These are phyloP conservation scores for Osmerus eperlanus DNA, from an alignment of 2,113 vertebrate genomes.

Conservation along the genomic window DNA sequence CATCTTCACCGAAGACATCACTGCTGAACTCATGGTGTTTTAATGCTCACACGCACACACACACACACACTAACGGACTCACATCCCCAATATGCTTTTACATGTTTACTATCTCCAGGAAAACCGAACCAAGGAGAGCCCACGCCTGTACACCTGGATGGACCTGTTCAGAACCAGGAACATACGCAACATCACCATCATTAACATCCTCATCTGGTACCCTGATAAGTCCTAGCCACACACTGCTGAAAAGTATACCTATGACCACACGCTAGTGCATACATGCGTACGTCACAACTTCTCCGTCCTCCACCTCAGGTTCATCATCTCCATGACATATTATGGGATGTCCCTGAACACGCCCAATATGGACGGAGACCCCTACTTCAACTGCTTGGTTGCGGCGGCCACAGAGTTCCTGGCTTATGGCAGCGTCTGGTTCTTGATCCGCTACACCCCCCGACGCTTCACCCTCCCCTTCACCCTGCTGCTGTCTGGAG, in stretches of 20 bases:
- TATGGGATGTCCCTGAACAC: conserved; percentile 34
- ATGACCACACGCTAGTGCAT: too few species aligned
- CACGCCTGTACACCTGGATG: conserved; percentile 15
- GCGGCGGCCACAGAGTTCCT: conserved; percentile 19
- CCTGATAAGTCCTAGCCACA: neutral
- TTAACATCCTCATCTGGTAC: conserved; percentile 39
- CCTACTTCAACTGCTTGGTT: conserved; percentile 37
- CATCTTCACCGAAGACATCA: conserved; percentile 20
- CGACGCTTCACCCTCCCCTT: conserved; percentile 11
- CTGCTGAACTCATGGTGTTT: conserved; percentile 4
- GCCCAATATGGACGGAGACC: conserved; percentile 33
- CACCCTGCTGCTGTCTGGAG: conserved; percentile 9
- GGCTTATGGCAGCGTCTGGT: conserved; percentile 18
- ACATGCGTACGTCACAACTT: neutral
- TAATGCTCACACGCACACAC: too few species aligned
- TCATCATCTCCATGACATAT: conserved; percentile 32
- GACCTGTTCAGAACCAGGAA: conserved; percentile 36
- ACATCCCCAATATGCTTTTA: neutral
- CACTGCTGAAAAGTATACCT: too few species aligned
- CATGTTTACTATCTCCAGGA: neutral
- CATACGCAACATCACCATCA: conserved; percentile 38
- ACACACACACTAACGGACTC: too few species aligned
- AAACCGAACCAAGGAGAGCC: neutral
- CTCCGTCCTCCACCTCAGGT: conserved; percentile 23
- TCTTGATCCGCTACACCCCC: neutral